Evolutionary conservation across 2,113 vertebrate genomes (phyloP).

Genomic region (Corythornis vintsioides): DNA sequence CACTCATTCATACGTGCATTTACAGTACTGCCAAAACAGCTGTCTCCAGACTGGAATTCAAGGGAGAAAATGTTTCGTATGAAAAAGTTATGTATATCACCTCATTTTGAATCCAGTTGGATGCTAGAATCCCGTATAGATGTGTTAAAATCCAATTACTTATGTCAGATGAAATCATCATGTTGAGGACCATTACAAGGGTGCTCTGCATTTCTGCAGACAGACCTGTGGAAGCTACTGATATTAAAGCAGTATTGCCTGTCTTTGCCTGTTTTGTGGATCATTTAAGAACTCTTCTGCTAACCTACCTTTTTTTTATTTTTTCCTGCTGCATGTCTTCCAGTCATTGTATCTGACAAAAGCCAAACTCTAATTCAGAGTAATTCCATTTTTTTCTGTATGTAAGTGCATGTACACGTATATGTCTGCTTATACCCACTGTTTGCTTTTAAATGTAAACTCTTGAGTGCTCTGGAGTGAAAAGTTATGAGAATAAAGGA

Average conservation of each 20-base stretch:
- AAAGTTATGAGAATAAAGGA: constrained; percentile 13
- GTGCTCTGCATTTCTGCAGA: neutral
- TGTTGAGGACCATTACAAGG: neutral
- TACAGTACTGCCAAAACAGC: neutral
- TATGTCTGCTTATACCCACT: neutral
- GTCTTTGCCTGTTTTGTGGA: neutral
- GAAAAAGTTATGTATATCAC: neutral
- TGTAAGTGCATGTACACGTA: neutral
- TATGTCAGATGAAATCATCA: neutral
- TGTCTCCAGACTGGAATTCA: neutral
- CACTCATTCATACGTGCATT: neutral
- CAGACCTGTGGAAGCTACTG: neutral
- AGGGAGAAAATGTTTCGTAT: neutral
- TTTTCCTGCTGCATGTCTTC: neutral
- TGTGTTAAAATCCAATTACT: neutral
- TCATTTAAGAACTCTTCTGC: neutral
- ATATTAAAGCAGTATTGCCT: neutral
- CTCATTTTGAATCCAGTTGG: neutral
- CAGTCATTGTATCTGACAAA: neutral
- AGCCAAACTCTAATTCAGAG: neutral
- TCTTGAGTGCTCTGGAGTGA: neutral
- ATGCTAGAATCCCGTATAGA: neutral
- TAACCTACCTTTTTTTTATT: neutral
- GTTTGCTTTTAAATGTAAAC: neutral
- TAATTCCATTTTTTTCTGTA: neutral